Conservation (phyloP, 2,888 invertebrate genomes). For the Brachyptera risi region DNA sequence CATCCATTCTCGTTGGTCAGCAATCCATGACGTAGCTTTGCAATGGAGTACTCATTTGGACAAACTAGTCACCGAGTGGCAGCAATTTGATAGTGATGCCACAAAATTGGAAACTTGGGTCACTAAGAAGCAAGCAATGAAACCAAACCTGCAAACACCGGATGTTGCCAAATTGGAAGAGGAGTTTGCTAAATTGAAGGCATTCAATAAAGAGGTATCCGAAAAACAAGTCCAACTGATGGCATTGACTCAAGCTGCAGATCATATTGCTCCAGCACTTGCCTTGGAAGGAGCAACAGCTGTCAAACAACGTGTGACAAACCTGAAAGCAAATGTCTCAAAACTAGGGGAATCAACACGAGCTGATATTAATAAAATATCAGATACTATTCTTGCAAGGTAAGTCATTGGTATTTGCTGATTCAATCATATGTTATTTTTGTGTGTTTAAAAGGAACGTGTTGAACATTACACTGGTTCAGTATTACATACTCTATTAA, state of each 20-base stretch:
- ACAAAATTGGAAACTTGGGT: conserved; percentile 76
- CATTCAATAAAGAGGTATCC: conserved; percentile 71
- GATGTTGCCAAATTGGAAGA: conserved; percentile 72
- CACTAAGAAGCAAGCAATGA: conserved; percentile 58
- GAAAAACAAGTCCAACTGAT: conserved; percentile 82
- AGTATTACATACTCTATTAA: not conserved
- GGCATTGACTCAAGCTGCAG: conserved; percentile 71
- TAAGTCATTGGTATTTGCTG: too few species aligned
- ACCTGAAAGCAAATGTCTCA: conserved; percentile 68
- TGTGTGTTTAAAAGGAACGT: not conserved
- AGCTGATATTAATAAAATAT: conserved; percentile 70
- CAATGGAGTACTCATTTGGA: conserved; percentile 76
- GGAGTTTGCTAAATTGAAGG: conserved; percentile 68
- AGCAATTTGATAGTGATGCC: conserved; percentile 72
- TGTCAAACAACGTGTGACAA: conserved; percentile 67
- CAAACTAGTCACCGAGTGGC: conserved; percentile 74
- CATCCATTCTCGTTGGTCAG: conserved; percentile 48
- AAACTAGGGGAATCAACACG: conserved; percentile 73
- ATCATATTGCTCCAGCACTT: conserved; percentile 71
- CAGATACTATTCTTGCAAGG: conserved; percentile 71
- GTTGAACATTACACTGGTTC: not conserved
- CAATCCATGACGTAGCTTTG: conserved; percentile 72
- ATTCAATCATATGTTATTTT: not conserved
- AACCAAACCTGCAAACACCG: conserved; percentile 56
- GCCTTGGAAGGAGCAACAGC: conserved; percentile 71